phyloP scores from a whole-genome alignment of 2,113 vertebrate species.

The Orycteropus afer region DNA sequence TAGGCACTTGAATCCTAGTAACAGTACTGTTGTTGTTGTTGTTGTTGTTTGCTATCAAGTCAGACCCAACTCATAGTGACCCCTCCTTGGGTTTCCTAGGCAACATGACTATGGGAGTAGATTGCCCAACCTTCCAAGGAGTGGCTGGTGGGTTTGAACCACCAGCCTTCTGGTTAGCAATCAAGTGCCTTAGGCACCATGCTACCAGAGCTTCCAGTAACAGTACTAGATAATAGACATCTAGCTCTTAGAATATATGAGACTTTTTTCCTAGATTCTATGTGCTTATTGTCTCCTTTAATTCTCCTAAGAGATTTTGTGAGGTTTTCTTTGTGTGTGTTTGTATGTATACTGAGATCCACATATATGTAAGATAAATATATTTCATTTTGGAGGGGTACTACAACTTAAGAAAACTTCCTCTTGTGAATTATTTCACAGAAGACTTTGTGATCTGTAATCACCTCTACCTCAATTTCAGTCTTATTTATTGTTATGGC shows the following conservation, averaged over 20 bases:
- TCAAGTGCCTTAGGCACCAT: too few relatives aligned
- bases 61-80: too few relatives aligned
- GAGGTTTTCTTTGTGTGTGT: neutral
- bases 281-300: neutral
- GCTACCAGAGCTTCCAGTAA: too few relatives aligned
- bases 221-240: conserved; percentile 15
- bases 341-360: neutral
- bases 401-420: neutral
- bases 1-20: neutral
- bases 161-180: too few relatives aligned
- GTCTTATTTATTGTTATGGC: neutral
- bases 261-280: neutral
- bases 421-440: conserved; percentile 12
- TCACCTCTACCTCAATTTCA: neutral
- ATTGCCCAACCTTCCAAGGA: too few relatives aligned
- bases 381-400: neutral
- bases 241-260: conserved; percentile 29
- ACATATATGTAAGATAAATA: neutral
- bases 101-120: too few relatives aligned
- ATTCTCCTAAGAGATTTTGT: neutral
- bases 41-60: too few relatives aligned
- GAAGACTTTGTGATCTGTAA: neutral
- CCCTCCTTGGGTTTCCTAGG: too few relatives aligned
- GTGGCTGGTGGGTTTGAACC: too few relatives aligned
- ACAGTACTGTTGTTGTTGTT: too few relatives aligned